A percentile compares a stretch with the other conserved stretches of the same genome.
These are phyloP conservation scores for Pseudopipra pipra DNA, from an alignment of 2,113 vertebrate genomes.

Conservation along the genomic window DNA sequence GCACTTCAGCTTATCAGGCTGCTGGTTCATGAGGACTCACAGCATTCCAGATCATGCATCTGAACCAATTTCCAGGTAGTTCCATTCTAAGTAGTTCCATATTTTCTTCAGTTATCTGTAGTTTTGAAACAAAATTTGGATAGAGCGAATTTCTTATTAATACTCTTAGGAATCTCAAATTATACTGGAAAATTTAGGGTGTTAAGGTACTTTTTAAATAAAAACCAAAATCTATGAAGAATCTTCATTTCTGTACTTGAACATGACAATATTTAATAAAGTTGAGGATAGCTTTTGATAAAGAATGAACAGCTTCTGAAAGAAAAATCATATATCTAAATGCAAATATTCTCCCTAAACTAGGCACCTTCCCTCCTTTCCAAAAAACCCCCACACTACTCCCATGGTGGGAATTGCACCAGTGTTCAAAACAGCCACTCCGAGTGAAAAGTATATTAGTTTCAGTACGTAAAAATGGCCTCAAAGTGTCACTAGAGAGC, in stretches of 20 bases:
- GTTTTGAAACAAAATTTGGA: not conserved
- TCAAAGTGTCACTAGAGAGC: constrained; percentile 62
- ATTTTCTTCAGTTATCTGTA: not conserved
- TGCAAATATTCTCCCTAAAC: not conserved
- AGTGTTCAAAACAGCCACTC: not conserved
- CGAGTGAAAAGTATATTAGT: not conserved
- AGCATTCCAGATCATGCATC: not conserved
- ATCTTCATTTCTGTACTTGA: not conserved
- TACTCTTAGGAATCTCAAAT: not conserved
- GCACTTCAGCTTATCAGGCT: not conserved
- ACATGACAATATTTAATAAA: not conserved
- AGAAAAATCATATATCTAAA: not conserved
- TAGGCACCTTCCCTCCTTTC: not conserved
- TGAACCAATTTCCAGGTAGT: not conserved
- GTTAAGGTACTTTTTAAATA: not conserved
- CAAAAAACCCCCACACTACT: not conserved
- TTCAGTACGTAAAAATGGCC: constrained; percentile 23
- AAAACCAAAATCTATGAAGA: not conserved
- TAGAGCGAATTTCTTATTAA: not conserved
- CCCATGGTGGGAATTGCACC: not conserved
- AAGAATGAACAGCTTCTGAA: not conserved
- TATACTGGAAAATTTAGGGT: not conserved
- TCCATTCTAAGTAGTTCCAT: not conserved
- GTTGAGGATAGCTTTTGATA: not conserved
- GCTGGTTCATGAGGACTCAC: not conserved